phyloP scores from a whole-genome alignment of 2,888 invertebrate genomes.

The Drosophila quinaria region DNA sequence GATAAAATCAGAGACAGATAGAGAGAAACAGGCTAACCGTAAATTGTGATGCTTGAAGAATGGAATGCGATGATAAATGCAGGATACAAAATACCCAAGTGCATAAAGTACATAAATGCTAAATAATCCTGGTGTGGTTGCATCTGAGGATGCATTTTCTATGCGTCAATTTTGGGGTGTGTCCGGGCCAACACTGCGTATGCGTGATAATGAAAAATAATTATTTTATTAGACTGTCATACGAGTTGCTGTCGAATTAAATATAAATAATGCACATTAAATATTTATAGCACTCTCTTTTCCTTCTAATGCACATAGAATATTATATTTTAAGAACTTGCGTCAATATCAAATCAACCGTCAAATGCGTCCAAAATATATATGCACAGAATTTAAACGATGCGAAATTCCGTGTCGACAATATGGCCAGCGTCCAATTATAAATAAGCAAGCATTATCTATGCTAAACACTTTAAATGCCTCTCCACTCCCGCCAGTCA shows the following conservation, averaged over 20 bases:
- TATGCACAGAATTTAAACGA: slow-evolving; percentile 22
- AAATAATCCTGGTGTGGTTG: slow-evolving; percentile 14
- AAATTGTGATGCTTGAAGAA: slow-evolving; percentile 15
- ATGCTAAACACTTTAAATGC: slow-evolving; percentile 27
- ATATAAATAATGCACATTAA: not conserved
- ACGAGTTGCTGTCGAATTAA: not conserved
- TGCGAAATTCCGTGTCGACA: slow-evolving; percentile 41
- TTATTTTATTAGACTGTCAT: slow-evolving; percentile 1
- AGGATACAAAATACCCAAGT: slow-evolving; percentile 2
- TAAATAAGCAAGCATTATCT: slow-evolving; percentile 49
- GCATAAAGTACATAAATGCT: slow-evolving; percentile 2
- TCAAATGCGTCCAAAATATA: slow-evolving; percentile 8
- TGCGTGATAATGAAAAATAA: slow-evolving; percentile 24
- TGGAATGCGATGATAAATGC: slow-evolving; percentile 9
- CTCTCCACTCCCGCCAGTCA: slow-evolving; percentile 29
- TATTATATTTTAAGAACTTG: slow-evolving; percentile 1
- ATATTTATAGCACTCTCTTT: not conserved
- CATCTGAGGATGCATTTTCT: not conserved
- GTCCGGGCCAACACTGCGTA: slow-evolving; percentile 30
- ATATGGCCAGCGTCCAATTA: slow-evolving; percentile 36
- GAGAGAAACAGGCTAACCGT: slow-evolving; percentile 1
- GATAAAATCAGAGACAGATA: slow-evolving; percentile 32
- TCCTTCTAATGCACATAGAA: not conserved
- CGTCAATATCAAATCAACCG: slow-evolving; percentile 7
- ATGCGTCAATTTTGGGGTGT: slow-evolving; percentile 15